Conservation (phyloP, 2,888 invertebrate species). For the Hyles lineata region DNA sequence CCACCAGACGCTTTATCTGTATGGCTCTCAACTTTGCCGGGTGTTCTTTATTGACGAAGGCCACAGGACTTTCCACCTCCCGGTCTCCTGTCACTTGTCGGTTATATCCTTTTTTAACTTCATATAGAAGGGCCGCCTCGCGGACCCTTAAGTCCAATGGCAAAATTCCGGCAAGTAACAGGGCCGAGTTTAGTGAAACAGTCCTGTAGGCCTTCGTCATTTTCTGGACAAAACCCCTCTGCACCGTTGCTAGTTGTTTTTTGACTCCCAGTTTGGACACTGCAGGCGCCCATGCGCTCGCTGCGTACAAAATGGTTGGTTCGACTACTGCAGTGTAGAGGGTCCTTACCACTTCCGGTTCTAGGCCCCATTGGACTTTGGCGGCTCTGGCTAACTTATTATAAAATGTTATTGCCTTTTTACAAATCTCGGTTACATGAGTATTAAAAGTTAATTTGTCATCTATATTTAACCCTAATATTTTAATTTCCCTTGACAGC, state of each 20-base stretch:
- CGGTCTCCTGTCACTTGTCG: constrained; percentile 31
- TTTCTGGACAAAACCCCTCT: no score
- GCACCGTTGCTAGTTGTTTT: no score
- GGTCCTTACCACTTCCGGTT: no score
- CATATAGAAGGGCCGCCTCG: constrained; percentile 29
- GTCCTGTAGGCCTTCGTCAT: no score
- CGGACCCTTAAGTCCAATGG: constrained; percentile 38
- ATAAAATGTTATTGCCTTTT: background rate
- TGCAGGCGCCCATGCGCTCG: constrained; percentile 27
- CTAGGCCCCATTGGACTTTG: constrained; percentile 4
- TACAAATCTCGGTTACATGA: background rate
- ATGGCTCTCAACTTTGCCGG: constrained; percentile 27
- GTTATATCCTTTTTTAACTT: constrained; percentile 33
- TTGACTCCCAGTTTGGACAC: background rate
- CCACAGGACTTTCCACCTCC: constrained; percentile 34
- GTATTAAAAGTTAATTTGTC: background rate
- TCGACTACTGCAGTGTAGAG: constrained; percentile 10
- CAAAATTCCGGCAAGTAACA: constrained; percentile 38
- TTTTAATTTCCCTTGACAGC: background rate
- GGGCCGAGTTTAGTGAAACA: no score
- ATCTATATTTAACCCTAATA: background rate
- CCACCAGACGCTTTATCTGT: background rate
- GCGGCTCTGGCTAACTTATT: background rate
- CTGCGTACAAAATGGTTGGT: background rate
- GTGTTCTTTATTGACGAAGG: constrained; percentile 14